These are phyloP conservation scores for Halesus radiatus DNA, from an alignment of 1,140 invertebrate species.

Conservation along the genomic window DNA sequence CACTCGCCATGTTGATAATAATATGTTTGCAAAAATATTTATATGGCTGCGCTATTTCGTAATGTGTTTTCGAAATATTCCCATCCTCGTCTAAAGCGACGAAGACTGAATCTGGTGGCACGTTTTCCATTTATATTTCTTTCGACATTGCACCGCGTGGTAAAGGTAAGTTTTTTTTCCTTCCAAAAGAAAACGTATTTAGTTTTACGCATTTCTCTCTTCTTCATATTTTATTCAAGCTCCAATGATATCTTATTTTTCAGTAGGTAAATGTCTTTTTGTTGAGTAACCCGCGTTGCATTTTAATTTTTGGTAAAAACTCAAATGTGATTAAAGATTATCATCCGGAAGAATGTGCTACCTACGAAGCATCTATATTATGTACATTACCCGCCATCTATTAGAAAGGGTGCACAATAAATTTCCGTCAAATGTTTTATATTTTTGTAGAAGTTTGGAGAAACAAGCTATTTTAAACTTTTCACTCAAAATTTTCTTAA, in stretches of 20 bases:
- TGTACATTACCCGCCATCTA: not conserved
- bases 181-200: not conserved
- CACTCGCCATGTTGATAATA: not conserved
- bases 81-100: conserved; percentile 14
- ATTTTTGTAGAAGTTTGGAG: conserved; percentile 31
- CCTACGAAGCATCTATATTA: conserved; percentile 5
- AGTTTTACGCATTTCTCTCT: not conserved
- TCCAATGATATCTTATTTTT: not conserved
- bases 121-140: conserved; percentile 27
- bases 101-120: conserved; percentile 18
- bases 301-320: not conserved
- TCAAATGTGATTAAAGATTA: not conserved
- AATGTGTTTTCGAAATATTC: conserved; percentile 19
- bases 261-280: no score
- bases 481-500: conserved; percentile 25
- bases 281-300: not conserved
- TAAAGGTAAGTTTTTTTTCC: conserved; percentile 20
- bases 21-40: conserved; percentile 26
- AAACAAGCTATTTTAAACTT: conserved; percentile 29
- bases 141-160: conserved; percentile 15
- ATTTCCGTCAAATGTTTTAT: conserved; percentile 22
- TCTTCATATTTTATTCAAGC: conserved; percentile 7
- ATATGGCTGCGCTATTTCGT: conserved; percentile 3
- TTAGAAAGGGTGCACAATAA: conserved; percentile 14
- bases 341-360: not conserved